These are phyloP conservation scores for Zosterops lateralis DNA, from an alignment of 2,113 vertebrate species.

Conservation along the genomic window DNA sequence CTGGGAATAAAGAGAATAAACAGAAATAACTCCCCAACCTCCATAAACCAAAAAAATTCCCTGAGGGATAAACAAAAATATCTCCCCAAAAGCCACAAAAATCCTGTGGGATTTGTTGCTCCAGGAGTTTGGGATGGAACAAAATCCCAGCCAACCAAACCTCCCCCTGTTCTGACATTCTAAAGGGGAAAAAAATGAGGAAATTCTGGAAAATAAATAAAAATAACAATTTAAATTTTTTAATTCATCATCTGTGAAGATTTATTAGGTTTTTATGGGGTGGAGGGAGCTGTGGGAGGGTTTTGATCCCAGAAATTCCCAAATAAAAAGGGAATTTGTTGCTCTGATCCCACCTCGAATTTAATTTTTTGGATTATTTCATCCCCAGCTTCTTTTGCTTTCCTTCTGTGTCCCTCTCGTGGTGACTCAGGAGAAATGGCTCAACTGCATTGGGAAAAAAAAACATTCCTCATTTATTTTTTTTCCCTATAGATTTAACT, in stretches of 20 bases:
- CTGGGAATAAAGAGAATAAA: background rate
- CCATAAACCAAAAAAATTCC: background rate
- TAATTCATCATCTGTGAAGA: background rate
- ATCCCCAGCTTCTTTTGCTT: background rate
- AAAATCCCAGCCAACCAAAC: background rate
- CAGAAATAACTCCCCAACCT: background rate
- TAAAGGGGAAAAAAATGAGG: background rate
- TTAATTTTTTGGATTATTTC: background rate
- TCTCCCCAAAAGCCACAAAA: background rate
- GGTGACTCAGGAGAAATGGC: background rate
- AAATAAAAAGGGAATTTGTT: background rate
- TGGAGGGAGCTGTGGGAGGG: background rate
- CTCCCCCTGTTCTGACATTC: background rate
- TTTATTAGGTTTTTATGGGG: background rate
- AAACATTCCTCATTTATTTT: too few relatives aligned
- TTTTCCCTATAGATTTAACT: background rate
- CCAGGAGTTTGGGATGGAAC: background rate
- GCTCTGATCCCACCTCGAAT: background rate
- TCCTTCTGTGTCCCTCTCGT: conserved; percentile 63
- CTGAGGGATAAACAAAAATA: background rate
- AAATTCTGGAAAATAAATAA: background rate
- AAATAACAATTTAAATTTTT: background rate
- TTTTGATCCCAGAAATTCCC: background rate
- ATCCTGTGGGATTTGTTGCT: background rate
- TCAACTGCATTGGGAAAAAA: background rate